phyloP scores from a whole-genome alignment of 2,888 invertebrate genomes.

The Patella caerulea region DNA sequence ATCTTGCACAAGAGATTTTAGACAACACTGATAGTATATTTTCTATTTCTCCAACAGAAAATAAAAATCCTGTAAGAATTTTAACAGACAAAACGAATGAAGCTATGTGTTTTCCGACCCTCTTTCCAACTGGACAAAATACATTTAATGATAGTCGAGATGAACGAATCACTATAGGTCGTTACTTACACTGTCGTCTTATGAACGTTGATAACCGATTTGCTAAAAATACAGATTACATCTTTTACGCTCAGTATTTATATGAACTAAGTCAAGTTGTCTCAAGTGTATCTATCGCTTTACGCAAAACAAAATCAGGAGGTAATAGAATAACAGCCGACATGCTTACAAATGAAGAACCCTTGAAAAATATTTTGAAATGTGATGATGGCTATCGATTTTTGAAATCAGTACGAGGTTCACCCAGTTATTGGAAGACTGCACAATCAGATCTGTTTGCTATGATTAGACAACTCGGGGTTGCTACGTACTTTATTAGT shows the following conservation, averaged over 20 bases:
- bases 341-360: conserved; percentile 18
- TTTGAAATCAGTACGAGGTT: conserved; percentile 23
- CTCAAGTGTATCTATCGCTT: neutral
- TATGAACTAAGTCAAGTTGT: conserved; percentile 26
- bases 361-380: conserved; percentile 12
- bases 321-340: conserved; percentile 14
- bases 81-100: conserved; percentile 23
- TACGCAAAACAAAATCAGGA: conserved; percentile 23
- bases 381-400: conserved; percentile 28
- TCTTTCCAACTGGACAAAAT: conserved; percentile 25
- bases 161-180: neutral
- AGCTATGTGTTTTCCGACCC: conserved; percentile 28
- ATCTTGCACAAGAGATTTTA: neutral
- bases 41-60: conserved; percentile 32
- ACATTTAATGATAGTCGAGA: conserved; percentile 16
- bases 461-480: conserved; percentile 42
- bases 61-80: conserved; percentile 23
- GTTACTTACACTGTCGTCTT: conserved; percentile 25
- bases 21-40: conserved; percentile 25
- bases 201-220: conserved; percentile 23
- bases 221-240: conserved; percentile 24
- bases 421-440: conserved; percentile 16
- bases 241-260: conserved; percentile 30
- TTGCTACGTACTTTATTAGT: conserved; percentile 27
- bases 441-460: conserved; percentile 33